Evolutionary conservation across 92 coral and sea anemone species (phyloP), one percentile per base, ranked within the genome.

Genomic region (Anthopleura xanthogrammica): DNA sequence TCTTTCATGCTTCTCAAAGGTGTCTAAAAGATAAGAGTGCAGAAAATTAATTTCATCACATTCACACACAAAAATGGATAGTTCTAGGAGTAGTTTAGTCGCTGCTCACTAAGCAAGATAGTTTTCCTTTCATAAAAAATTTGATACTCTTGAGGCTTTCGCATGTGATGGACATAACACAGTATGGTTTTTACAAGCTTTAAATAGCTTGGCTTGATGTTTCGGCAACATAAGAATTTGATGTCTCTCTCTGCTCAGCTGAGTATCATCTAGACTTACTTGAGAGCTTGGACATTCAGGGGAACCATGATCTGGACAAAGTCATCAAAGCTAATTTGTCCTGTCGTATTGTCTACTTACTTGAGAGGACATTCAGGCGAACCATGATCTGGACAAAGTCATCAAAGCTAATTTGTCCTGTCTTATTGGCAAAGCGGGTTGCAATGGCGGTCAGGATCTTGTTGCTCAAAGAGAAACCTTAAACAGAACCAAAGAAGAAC

Each of bases 381-480:
- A 91, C 88, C 87, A 90, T 62, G 79, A 95, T 90, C 84, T 95
- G 97, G 75, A 95, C 78, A 91, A 90, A 94, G 77, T 93, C 95
- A 65, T 94, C 98, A 78, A 95, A 89, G 55, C 72, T 68, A 79
- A 95, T 76, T 4, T 73, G 83, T 57, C 98, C 98, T 1, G 23
- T 74, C 90, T 92, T 89, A 90, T 92, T 95, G 91, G 91, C 88
- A 79, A 87, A 95, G 77, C 98, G 98, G 76, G 89, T 86, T 73
- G 95, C 79, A 5, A 94, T 78, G 68, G 95, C 77, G 42, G 88
- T 78, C 86, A 91, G 48, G 77, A 92, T 90, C 12, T 43, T 76
- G 70, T 88, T 88, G 78, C 96, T 70, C 79, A 95, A 85, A 11
- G 22, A 16, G 83, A 90, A 85, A 76, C 98, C 98, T 95, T 52